Percentiles rank a stretch among this genome's conserved stretches.
These are phyloP conservation scores for Aplocera efformata DNA, from an alignment of 2,888 invertebrate genomes.

Conservation along the genomic window DNA sequence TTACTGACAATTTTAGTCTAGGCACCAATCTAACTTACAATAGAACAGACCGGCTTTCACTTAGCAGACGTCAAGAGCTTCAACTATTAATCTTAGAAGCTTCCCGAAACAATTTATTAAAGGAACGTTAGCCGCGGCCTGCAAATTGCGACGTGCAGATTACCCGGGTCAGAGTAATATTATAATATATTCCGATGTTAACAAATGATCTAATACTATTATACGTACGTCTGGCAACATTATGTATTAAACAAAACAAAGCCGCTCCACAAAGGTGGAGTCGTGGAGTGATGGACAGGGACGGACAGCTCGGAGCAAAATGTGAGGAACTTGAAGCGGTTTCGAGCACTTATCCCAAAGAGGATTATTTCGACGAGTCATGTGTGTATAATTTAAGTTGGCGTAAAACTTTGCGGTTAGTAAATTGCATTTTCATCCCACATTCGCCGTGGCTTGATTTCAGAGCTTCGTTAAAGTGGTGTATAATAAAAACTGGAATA, in stretches of 20 bases:
- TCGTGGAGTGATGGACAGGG: constrained; percentile 32
- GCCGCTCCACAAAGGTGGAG: constrained; percentile 21
- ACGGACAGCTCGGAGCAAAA: constrained; percentile 15
- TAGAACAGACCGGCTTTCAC: constrained; percentile 54
- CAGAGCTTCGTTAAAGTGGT: constrained; percentile 3
- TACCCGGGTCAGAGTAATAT: constrained; percentile 40
- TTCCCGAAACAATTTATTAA: constrained; percentile 73
- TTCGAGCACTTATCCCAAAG: constrained; percentile 18
- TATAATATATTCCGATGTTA: constrained; percentile 46
- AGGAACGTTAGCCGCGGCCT: constrained; percentile 13
- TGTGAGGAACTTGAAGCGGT: constrained; percentile 27
- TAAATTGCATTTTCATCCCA: constrained; percentile 24
- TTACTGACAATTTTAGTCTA: no score
- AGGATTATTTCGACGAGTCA: constrained; percentile 46
- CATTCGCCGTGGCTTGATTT: constrained; percentile 7
- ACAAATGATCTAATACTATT: constrained; percentile 49
- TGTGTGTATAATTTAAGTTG: constrained; percentile 61
- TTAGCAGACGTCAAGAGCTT: constrained; percentile 58
- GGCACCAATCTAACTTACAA: no score
- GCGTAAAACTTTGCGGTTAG: constrained; percentile 34
- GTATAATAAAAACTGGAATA: no score
- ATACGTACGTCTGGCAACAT: constrained; percentile 26
- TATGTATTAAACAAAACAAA: constrained; percentile 39
- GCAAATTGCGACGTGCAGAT: constrained; percentile 7
- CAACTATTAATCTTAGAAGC: constrained; percentile 73